These are phyloP conservation scores for Neogobius melanostomus DNA, from an alignment of 2,113 vertebrate genomes.

Conservation along the genomic window DNA sequence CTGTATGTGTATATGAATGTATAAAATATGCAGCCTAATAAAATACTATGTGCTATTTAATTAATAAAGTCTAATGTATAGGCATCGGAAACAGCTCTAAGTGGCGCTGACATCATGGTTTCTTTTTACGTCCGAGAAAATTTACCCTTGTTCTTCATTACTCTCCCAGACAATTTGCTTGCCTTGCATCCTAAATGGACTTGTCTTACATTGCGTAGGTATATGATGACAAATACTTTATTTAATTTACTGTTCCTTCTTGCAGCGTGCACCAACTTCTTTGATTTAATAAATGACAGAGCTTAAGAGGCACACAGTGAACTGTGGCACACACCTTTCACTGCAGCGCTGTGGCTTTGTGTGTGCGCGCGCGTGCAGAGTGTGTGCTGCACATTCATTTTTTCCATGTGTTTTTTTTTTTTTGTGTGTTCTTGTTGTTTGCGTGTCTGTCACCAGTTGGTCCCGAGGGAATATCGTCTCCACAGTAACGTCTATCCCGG, in stretches of 20 bases:
- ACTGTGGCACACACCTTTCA: conserved; percentile 15
- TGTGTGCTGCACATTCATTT: conserved; percentile 7
- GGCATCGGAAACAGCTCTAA: conserved; percentile 36
- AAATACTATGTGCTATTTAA: conserved; percentile 53
- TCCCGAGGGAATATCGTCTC: conserved; percentile 64
- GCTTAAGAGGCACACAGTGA: conserved; percentile 43
- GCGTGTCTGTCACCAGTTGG: conserved; percentile 54
- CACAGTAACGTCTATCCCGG: conserved; percentile 69
- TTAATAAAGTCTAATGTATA: conserved; percentile 32
- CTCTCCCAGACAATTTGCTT: conserved; percentile 70
- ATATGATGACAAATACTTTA: conserved; percentile 70
- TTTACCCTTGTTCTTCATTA: conserved; percentile 53
- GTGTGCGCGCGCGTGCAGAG: not conserved
- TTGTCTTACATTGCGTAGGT: conserved; percentile 50
- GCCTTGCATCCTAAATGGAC: conserved; percentile 62
- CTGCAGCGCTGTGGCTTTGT: conserved; percentile 1
- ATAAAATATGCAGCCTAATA: conserved; percentile 20
- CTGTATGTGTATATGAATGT: conserved; percentile 39
- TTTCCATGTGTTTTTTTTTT: conserved; percentile 1
- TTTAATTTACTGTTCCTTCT: conserved; percentile 63
- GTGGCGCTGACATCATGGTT: conserved; percentile 24
- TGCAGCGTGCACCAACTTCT: conserved; percentile 51
- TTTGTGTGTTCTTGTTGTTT: not conserved
- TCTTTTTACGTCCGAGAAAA: conserved; percentile 35
- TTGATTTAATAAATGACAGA: conserved; percentile 64